These are phyloP conservation scores for Halictus rubicundus DNA, from an alignment of 1,140 invertebrate species.

Conservation along the genomic window DNA sequence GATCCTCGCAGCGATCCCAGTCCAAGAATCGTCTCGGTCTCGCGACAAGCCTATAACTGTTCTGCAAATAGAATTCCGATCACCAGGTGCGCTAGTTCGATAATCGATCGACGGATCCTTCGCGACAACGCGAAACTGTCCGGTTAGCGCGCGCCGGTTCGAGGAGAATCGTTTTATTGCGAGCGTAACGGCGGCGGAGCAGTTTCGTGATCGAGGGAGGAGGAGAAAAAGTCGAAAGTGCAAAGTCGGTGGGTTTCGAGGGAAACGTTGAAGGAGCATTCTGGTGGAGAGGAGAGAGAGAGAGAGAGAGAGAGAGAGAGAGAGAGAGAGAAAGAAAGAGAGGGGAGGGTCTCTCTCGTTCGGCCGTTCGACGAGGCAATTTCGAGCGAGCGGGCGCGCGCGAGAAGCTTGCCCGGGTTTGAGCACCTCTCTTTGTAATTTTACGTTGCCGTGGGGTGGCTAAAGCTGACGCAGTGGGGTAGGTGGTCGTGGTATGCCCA, in stretches of 20 bases:
- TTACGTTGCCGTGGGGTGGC: conserved; percentile 71
- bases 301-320: not conserved
- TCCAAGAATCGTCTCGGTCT: conserved; percentile 50
- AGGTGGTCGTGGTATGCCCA: conserved; percentile 78
- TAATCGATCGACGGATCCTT: conserved; percentile 24
- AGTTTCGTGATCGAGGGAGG: not conserved
- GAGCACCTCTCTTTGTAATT: conserved; percentile 78
- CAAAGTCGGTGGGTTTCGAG: conserved; percentile 12
- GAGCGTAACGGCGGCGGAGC: not conserved
- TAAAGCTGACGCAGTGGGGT: conserved; percentile 76
- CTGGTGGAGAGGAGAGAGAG: not conserved
- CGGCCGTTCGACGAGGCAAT: conserved; percentile 32
- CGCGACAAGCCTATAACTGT: conserved; percentile 45
- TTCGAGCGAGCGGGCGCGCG: conserved; percentile 37
- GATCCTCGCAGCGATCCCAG: conserved; percentile 48
- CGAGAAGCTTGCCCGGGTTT: conserved; percentile 61
- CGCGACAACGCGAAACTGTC: conserved; percentile 35
- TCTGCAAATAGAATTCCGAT: conserved; percentile 64
- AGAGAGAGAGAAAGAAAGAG: not conserved
- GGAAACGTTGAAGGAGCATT: conserved; percentile 18
- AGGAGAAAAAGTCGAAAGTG: conserved; percentile 14
- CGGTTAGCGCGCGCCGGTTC: not conserved
- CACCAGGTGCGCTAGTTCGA: conserved; percentile 29
- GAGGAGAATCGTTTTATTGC: not conserved
- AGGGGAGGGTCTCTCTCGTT: not conserved